These are phyloP conservation scores for Chlorops oryzae DNA, from an alignment of 1,140 invertebrate genomes.

Conservation along the genomic window DNA sequence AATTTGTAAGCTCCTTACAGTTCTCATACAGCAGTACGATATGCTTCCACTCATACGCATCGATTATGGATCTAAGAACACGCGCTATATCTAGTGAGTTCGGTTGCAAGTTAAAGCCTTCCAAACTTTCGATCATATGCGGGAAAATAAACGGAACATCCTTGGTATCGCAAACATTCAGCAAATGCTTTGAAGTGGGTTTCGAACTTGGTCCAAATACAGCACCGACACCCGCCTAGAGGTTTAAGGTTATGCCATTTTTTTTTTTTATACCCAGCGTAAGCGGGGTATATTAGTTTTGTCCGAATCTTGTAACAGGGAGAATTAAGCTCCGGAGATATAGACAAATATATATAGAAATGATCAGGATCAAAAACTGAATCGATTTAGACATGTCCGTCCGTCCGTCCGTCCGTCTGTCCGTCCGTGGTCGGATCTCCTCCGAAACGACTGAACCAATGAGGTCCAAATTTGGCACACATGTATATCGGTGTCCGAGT, in stretches of 20 bases:
- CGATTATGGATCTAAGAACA: conserved; percentile 68
- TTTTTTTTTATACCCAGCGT: background rate
- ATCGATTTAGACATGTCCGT: too few species aligned
- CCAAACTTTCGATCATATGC: conserved; percentile 56
- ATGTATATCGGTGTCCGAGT: too few species aligned
- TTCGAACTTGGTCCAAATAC: conserved; percentile 75
- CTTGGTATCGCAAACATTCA: conserved; percentile 78
- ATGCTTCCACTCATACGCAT: conserved; percentile 70
- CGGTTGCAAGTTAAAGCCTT: conserved; percentile 77
- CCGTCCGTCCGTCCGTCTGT: too few species aligned
- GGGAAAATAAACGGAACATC: conserved; percentile 81
- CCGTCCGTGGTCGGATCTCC: too few species aligned
- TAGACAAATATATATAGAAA: too few species aligned
- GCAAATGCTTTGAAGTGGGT: conserved; percentile 64
- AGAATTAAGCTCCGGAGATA: too few species aligned
- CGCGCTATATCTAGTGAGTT: conserved; percentile 65
- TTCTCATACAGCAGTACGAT: conserved; percentile 84
- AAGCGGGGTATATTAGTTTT: background rate
- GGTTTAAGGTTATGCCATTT: conserved; percentile 14
- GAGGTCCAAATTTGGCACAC: too few species aligned
- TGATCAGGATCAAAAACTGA: too few species aligned
- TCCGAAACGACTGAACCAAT: too few species aligned
- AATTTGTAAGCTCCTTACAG: conserved; percentile 14
- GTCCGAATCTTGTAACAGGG: too few species aligned
- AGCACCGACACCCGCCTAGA: conserved; percentile 60